Percentiles rank a stretch among this genome's conserved stretches.
Conservation (phyloP, 2,113 vertebrate genomes). For the Salvelinus namaycush region DNA sequence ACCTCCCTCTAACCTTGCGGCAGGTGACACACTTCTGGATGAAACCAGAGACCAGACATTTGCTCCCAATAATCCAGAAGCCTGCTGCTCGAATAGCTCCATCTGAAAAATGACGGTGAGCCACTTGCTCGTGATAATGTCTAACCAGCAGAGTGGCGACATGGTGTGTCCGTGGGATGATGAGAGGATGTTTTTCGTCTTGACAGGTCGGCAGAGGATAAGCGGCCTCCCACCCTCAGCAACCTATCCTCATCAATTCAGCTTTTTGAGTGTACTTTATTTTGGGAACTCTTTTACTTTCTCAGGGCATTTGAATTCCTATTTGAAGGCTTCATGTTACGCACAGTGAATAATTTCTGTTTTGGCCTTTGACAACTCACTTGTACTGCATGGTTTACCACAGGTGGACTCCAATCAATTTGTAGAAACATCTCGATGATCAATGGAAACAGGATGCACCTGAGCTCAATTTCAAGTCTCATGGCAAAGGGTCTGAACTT, state of each 20-base stretch:
- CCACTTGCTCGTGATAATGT: conserved; percentile 19
- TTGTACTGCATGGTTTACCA: background rate
- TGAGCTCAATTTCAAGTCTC: no score
- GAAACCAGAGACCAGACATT: conserved; percentile 16
- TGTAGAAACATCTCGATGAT: no score
- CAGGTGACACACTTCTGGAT: conserved; percentile 21
- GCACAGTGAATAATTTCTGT: conserved; percentile 6
- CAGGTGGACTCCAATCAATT: background rate
- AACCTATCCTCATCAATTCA: conserved; percentile 25
- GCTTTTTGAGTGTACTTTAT: background rate
- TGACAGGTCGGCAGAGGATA: conserved; percentile 9
- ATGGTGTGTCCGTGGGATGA: background rate
- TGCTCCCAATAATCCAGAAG: background rate
- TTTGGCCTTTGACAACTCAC: conserved; percentile 13
- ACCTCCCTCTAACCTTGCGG: conserved; percentile 13
- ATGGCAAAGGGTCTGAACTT: no score
- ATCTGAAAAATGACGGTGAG: conserved; percentile 29
- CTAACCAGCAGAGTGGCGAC: conserved; percentile 10
- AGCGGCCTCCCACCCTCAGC: conserved; percentile 21
- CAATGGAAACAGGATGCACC: no score
- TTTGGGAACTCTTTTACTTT: background rate
- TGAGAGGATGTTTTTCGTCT: no score
- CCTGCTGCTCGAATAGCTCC: conserved; percentile 36
- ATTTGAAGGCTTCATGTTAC: conserved; percentile 10
- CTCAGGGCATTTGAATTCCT: conserved; percentile 8